These are phyloP conservation scores for Cairina moschata DNA, from an alignment of 2,113 vertebrate species.

Conservation along the genomic window DNA sequence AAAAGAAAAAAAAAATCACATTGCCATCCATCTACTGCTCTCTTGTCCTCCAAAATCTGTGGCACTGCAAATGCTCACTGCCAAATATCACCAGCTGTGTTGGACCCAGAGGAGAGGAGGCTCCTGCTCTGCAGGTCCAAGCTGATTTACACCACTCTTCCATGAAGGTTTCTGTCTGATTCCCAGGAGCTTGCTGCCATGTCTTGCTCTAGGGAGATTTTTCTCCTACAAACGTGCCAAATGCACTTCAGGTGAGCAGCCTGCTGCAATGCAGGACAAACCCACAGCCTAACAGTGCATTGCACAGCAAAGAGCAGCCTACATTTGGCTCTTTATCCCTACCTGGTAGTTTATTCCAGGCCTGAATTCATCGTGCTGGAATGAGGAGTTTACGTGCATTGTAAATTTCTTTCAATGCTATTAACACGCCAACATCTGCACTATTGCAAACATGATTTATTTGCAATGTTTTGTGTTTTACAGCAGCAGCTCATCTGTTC, in stretches of 20 bases:
- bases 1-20: not conserved
- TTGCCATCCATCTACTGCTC: not conserved
- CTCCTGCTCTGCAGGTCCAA: accelerated
- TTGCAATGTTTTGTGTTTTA: not conserved
- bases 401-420: not conserved
- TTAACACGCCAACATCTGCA: not conserved
- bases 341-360: not conserved
- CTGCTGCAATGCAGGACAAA: not conserved
- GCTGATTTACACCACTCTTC: not conserved
- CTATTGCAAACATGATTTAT: not conserved
- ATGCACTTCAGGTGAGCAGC: accelerated
- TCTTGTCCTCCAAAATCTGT: not conserved
- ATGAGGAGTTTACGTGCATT: not conserved
- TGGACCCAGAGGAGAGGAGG: not conserved
- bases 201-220: not conserved
- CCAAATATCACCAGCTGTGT: not conserved
- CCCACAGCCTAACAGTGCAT: not conserved
- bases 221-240: not conserved
- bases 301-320: not conserved
- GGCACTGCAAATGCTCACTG: not conserved
- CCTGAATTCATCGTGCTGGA: not conserved
- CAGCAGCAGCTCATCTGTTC: not conserved
- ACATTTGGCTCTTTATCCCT: not conserved
- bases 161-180: not conserved
- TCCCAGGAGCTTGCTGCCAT: not conserved